Evolutionary conservation across 2,797 vertebrate genomes (phyloP).

Genomic region (Leucoraja ocellata): DNA sequence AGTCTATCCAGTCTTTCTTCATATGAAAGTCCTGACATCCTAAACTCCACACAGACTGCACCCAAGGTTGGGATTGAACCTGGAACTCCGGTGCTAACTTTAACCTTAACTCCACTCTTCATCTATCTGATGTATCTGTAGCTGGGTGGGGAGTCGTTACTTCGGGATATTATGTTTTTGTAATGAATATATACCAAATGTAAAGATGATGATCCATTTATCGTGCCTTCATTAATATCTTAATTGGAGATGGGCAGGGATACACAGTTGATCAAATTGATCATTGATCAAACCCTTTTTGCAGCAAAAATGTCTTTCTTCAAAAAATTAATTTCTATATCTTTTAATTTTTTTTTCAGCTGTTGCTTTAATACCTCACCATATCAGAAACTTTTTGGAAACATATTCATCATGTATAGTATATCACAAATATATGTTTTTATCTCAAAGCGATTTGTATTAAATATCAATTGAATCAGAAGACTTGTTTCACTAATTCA

Average conservation of each 20-base stretch:
- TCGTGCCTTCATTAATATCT: not conserved
- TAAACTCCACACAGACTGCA: no score
- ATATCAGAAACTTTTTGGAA: not conserved
- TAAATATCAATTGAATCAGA: not conserved
- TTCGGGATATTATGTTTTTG: not conserved
- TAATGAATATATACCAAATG: not conserved
- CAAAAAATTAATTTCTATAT: not conserved
- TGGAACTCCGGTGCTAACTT: no score
- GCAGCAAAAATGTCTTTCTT: not conserved
- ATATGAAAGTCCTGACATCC: no score
- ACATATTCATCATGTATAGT: not conserved
- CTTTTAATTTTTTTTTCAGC: no score
- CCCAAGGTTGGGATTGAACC: no score
- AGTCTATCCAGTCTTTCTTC: no score
- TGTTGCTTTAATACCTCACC: not conserved
- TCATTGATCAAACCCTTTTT: not conserved
- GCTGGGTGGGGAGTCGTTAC: not conserved
- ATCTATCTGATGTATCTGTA: not conserved
- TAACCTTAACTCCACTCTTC: no score
- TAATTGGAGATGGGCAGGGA: not conserved
- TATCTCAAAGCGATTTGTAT: not conserved
- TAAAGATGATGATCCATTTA: not conserved
- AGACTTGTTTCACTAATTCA: not conserved
- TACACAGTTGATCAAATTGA: not conserved
- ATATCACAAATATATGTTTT: not conserved